These are phyloP conservation scores for Enteromius trimaculatus DNA, from an alignment of 2,797 vertebrate genomes.

Conservation along the genomic window DNA sequence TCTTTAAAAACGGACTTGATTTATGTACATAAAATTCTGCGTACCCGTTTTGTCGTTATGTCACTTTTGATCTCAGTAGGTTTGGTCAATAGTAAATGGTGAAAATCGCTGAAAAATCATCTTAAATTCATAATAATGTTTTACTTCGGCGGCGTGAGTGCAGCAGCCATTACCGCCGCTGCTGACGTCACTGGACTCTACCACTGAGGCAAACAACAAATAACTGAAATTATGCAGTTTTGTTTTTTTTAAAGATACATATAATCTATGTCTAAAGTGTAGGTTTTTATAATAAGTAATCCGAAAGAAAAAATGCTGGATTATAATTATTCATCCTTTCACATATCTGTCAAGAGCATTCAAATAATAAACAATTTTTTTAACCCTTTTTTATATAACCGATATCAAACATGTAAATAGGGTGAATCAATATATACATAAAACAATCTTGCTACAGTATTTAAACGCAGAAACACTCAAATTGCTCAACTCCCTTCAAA, in stretches of 20 bases:
- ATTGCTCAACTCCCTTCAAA: background rate
- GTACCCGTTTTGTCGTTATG: constrained; percentile 6
- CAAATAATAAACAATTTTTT: background rate
- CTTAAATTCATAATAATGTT: background rate
- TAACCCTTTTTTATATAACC: background rate
- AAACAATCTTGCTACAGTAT: background rate
- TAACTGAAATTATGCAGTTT: too few species aligned
- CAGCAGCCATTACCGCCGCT: constrained; percentile 24
- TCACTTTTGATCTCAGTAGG: background rate
- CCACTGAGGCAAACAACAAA: background rate
- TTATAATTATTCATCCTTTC: background rate
- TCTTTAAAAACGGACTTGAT: background rate
- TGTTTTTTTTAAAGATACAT: background rate
- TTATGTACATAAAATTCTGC: background rate
- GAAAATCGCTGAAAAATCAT: constrained; percentile 18
- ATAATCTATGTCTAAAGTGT: background rate
- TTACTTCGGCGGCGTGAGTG: background rate
- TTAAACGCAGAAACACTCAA: background rate
- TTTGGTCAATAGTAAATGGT: background rate
- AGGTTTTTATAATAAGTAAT: background rate
- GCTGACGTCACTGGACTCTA: constrained; percentile 11
- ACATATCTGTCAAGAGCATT: background rate
- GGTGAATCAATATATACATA: background rate
- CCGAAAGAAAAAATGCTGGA: background rate
- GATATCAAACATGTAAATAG: background rate